Evolutionary conservation across 2,888 invertebrate genomes (phyloP).

Genomic region (Clivina fossor): DNA sequence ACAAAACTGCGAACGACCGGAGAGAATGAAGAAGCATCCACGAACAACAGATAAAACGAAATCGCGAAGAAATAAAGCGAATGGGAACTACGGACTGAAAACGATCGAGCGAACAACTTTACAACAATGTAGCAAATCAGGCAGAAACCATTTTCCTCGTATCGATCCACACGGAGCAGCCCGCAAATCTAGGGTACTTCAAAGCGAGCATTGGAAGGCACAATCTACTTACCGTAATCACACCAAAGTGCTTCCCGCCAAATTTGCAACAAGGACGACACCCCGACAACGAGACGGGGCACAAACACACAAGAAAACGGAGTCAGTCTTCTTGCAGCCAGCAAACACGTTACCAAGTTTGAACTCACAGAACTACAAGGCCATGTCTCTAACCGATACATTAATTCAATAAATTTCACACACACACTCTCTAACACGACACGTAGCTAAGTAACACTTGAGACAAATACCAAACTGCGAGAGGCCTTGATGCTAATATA

Average conservation of each 20-base stretch:
- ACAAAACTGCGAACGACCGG: background rate
- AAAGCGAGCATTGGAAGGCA: constrained; percentile 4
- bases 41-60: background rate
- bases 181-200: constrained; percentile 11
- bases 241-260: constrained; percentile 15
- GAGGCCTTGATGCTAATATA: too few relatives aligned
- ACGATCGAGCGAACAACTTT: background rate
- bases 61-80: background rate
- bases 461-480: too few relatives aligned
- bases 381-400: too few relatives aligned
- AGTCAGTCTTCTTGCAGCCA: too few relatives aligned
- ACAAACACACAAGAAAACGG: too few relatives aligned
- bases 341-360: too few relatives aligned
- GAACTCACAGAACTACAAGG: too few relatives aligned
- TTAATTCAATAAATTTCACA: too few relatives aligned
- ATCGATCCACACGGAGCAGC: constrained; percentile 1
- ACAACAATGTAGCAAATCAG: constrained; percentile 15
- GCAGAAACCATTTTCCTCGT: background rate
- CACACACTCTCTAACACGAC: too few relatives aligned
- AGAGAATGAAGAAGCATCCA: background rate
- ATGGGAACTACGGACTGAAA: background rate
- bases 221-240: constrained; percentile 16
- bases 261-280: constrained; percentile 9
- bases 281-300: too few relatives aligned
- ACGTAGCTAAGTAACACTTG: too few relatives aligned